Evolutionary conservation across 1,140 invertebrate genomes (phyloP), one percentile per base, ranked within the genome.

Genomic region (Ganaspis sp.): DNA sequence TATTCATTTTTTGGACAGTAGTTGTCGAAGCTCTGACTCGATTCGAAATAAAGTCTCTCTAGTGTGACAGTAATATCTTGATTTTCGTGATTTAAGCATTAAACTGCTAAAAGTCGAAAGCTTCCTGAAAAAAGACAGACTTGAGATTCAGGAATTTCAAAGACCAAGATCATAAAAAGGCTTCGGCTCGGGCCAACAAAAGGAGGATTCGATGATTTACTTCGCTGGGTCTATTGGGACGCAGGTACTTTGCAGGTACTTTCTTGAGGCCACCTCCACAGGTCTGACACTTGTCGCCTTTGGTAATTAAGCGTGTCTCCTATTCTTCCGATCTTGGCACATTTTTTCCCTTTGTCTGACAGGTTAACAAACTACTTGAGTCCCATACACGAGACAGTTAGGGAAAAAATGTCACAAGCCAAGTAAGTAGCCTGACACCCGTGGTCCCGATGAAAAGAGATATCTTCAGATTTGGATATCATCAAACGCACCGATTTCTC

Each of bases 131-230:
- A 64, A 23, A 54, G 58, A 64, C 58, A 54, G 49, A 37, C 12
- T 70, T 11, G 34, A 70, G 69, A 34, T 76, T 76, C 49, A 58
- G 75, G 70, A 76, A 76, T 72, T 72, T 69, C n/a, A 54, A 69
- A 72, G 71, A 29, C 42, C 34, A 26, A 23, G 54, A 64, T 23
- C 58, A 29, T 64, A 64, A 64, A 40, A 54, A 58, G 58, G 77
- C 42, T 69, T 19, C 69, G 58, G 72, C 75, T 70, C 72, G 76
- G 21, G 72, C 74, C 79, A 79, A 83, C 78, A 81, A 82, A 81
- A 77, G 70, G 71, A 82, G 84, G 81, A 80, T 86, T 81, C 74
- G 79, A 80, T 86, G 86, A 84, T 85, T 85, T 85, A 83, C 75
- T 71, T 73, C 75, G 69, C 15, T 15, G 21, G 53, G 53, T 9